These are phyloP conservation scores for Penaeus monodon DNA, from an alignment of 2,888 invertebrate species.

Conservation along the genomic window DNA sequence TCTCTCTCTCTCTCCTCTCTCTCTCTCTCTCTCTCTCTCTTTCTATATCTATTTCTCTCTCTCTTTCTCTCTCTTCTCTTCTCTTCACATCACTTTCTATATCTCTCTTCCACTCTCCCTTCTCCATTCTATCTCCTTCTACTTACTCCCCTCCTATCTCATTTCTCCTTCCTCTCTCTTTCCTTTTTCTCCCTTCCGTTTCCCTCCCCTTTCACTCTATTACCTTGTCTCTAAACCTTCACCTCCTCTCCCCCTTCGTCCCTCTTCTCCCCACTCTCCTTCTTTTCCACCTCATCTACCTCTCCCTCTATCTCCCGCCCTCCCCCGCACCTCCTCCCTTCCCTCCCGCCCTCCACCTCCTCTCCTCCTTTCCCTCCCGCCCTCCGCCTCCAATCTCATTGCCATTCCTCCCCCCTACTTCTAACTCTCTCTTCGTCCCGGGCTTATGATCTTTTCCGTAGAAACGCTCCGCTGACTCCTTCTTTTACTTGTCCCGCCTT, in stretches of 20 bases:
- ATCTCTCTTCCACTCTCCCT: background rate
- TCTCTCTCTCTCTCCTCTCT: too few relatives aligned
- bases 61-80: background rate
- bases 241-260: too few relatives aligned
- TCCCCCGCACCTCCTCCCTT: background rate
- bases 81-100: too few relatives aligned
- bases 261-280: too few relatives aligned
- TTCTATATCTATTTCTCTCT: background rate
- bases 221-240: too few relatives aligned
- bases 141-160: background rate
- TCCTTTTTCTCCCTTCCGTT: background rate
- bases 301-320: too few relatives aligned
- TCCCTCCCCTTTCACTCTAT: too few relatives aligned
- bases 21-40: background rate
- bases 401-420: conserved; percentile 10
- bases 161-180: background rate
- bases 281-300: too few relatives aligned
- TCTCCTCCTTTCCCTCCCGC: background rate
- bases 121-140: background rate
- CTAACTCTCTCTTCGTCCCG: too few relatives aligned
- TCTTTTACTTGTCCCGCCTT: too few relatives aligned
- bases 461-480: too few relatives aligned
- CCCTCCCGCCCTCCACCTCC: background rate
- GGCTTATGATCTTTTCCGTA: too few relatives aligned
- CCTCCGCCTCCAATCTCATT: background rate